These are phyloP conservation scores for Thinocorus orbignyianus DNA, from an alignment of 2,113 vertebrate species.

Conservation along the genomic window DNA sequence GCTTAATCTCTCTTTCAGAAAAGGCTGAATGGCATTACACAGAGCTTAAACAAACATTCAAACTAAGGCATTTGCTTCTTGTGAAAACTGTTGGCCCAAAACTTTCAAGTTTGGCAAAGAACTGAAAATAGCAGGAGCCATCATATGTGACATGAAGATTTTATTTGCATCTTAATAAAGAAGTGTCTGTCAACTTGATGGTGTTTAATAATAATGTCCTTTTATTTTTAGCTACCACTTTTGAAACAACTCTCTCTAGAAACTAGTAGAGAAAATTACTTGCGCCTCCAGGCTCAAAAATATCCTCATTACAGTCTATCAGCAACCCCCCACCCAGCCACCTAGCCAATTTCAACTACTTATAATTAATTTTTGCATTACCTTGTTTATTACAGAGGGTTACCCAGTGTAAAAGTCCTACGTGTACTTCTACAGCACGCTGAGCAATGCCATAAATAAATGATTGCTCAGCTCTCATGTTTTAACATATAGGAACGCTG, in stretches of 20 bases:
- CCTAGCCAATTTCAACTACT: background rate
- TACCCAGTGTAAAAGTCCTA: background rate
- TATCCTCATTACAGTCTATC: background rate
- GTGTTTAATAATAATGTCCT: background rate
- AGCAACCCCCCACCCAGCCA: background rate
- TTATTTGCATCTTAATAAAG: constrained; percentile 4
- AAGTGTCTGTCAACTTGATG: constrained; percentile 1
- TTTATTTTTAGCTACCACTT: constrained; percentile 2
- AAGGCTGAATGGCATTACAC: background rate
- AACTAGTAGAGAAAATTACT: background rate
- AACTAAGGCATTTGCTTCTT: background rate
- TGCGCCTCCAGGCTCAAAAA: background rate
- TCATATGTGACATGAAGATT: background rate
- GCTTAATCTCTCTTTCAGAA: background rate
- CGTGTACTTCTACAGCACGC: background rate
- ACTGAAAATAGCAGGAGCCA: background rate
- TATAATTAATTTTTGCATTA: background rate
- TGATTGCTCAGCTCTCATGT: background rate
- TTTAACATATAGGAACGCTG: background rate
- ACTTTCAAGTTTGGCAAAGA: background rate
- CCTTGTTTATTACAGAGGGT: background rate
- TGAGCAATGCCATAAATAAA: background rate
- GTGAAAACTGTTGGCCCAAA: background rate
- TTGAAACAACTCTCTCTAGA: background rate
- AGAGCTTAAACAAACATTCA: background rate